Evolutionary conservation across 2,888 invertebrate genomes (phyloP), one percentile per base, ranked within the genome.

Genomic region (Ectemnius cavifrons): DNA sequence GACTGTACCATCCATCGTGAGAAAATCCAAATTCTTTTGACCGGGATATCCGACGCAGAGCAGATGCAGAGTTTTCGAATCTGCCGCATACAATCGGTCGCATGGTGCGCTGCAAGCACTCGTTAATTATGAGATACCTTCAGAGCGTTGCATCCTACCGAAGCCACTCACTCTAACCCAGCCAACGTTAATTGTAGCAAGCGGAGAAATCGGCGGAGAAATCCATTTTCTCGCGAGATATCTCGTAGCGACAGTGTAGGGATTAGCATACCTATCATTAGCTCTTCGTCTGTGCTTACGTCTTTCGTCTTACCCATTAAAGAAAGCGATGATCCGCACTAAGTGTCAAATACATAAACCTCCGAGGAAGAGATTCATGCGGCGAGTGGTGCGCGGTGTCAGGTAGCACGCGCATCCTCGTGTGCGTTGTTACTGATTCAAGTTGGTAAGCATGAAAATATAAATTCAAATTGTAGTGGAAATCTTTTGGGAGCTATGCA

Each of bases 301-400:
- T 86, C 86, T 77, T 85, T 85, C 23, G 80, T 63, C 74, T 89
- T 88, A 63, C 85, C 86, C 88, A 89, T 88, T 79, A 57, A 63
- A 5, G 16, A 46, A 37, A 18, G 61, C 27, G 52, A 6, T 49
- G 37, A 47, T 52, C 18, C 67, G 28, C 37, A 58, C 23, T 27
- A 52, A 56, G 11, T 64, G 52, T 65, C 57, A 65, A 71, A 61
- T n/a, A 20, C 27, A 13, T 23, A 65, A 27, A 57, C 27, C 59
- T 52, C 62, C 20, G 49, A 46, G 52, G 16, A 65, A 37, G 37
- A 37, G 37, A 37, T 8, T 37, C 37, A 37, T 37, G 37, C 37
- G 37, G 37, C 37, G 37, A 47, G 18, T 37, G 16, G 18, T 20
- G 68, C 28, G 8, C 6, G 13, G 45, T 46, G n/a, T 23, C 11